Evolutionary conservation across 2,888 invertebrate genomes (phyloP).

Genomic region (Oligia strigilis): DNA sequence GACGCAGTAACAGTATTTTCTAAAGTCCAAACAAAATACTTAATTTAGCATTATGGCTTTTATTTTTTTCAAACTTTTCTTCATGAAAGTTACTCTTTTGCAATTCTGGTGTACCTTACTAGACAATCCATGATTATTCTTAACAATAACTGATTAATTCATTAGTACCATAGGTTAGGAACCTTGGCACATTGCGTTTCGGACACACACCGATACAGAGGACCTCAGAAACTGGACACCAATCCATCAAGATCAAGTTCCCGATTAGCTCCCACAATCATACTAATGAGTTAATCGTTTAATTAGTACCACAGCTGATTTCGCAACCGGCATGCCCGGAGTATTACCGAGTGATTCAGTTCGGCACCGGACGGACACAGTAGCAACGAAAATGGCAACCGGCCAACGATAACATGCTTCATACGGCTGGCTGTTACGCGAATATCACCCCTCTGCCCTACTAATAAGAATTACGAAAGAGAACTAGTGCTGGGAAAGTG

Average conservation of each 20-base stretch:
- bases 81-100: not conserved
- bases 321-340: conserved; percentile 48
- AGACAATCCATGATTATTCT: not conserved
- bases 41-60: not conserved
- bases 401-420: conserved; percentile 69
- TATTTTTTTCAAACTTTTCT: too few relatives aligned
- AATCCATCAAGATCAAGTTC: conserved; percentile 13
- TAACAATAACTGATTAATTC: not conserved
- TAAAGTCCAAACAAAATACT: not conserved
- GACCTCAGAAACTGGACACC: not conserved
- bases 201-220: not conserved
- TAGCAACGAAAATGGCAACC: conserved; percentile 70
- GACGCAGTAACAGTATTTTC: too few relatives aligned
- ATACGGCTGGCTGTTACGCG: conserved; percentile 58
- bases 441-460: conserved; percentile 61
- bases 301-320: conserved; percentile 45
- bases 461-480: conserved; percentile 60
- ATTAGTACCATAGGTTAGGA: not conserved
- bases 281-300: conserved; percentile 44
- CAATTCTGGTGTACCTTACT: not conserved
- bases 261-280: not conserved
- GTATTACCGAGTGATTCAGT: conserved; percentile 69
- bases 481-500: conserved; percentile 48
- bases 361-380: conserved; percentile 65
- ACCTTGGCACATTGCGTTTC: not conserved